Evolutionary conservation across 2,888 invertebrate species (phyloP).

Genomic region (Keiferia lycopersicella): DNA sequence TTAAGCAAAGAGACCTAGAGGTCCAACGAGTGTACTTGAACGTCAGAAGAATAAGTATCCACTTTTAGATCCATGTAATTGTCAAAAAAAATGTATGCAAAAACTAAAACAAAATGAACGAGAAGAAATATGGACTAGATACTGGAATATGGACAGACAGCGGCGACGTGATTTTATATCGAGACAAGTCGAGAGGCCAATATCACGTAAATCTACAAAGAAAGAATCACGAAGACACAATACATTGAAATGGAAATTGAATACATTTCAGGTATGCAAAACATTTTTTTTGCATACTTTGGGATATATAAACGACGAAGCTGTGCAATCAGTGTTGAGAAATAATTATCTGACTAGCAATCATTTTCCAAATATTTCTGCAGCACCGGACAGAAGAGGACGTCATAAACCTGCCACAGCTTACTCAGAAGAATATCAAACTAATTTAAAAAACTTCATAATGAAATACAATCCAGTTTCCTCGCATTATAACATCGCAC

Average conservation of each 20-base stretch:
- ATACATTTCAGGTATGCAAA: background rate
- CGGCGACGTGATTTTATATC: constrained; percentile 26
- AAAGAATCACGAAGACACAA: constrained; percentile 4
- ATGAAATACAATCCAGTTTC: constrained; percentile 9
- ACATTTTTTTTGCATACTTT: constrained; percentile 11
- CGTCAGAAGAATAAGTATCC: constrained; percentile 16
- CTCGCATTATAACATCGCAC: constrained; percentile 17
- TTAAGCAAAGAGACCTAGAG: background rate
- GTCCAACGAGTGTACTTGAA: background rate
- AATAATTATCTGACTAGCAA: background rate
- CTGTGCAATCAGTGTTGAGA: background rate
- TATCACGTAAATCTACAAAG: background rate
- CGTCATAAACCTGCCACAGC: constrained; percentile 10
- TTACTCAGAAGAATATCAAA: constrained; percentile 20
- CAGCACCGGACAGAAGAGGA: constrained; percentile 22
- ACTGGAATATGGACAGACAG: constrained; percentile 24
- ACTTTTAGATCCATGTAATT: constrained; percentile 17
- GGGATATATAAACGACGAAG: constrained; percentile 19
- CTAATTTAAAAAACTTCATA: constrained; percentile 20
- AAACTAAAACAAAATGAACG: constrained; percentile 14
- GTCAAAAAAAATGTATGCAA: constrained; percentile 3
- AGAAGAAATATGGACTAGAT: constrained; percentile 15
- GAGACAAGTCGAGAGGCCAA: constrained; percentile 21
- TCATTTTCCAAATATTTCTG: constrained; percentile 10
- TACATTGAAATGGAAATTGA: constrained; percentile 3